Conservation (phyloP, 1,140 invertebrate species). For the Formica selysi region DNA sequence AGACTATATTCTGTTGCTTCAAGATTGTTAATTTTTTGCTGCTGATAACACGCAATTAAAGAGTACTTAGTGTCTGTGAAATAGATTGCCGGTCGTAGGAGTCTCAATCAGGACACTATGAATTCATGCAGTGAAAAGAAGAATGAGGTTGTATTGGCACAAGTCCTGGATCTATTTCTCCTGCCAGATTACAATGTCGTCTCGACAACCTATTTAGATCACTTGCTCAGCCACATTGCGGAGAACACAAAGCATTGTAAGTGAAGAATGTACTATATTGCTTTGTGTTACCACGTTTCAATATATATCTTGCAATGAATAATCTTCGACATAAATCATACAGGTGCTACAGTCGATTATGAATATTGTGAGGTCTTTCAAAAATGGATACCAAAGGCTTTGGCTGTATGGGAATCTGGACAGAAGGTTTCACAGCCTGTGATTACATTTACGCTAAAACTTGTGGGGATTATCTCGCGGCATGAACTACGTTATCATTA, state of each 20-base stretch:
- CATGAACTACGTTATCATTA: slow-evolving; percentile 83
- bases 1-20: too few relatives aligned
- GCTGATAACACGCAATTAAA: background rate
- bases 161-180: slow-evolving; percentile 83
- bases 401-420: slow-evolving; percentile 78
- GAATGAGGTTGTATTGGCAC: slow-evolving; percentile 73
- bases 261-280: slow-evolving; percentile 20
- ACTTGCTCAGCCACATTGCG: slow-evolving; percentile 81
- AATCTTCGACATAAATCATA: slow-evolving; percentile 10
- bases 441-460: slow-evolving; percentile 84
- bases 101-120: slow-evolving; percentile 38
- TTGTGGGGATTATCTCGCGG: slow-evolving; percentile 83
- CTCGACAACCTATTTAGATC: slow-evolving; percentile 82
- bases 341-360: slow-evolving; percentile 69
- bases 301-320: background rate
- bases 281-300: background rate
- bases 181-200: slow-evolving; percentile 81
- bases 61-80: background rate
- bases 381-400: slow-evolving; percentile 79
- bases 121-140: slow-evolving; percentile 32
- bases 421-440: slow-evolving; percentile 82
- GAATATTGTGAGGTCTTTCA: slow-evolving; percentile 73
- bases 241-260: slow-evolving; percentile 79
- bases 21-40: background rate
- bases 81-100: background rate